Conservation (phyloP, 2,113 vertebrate species). For the Vidua chalybeata region DNA sequence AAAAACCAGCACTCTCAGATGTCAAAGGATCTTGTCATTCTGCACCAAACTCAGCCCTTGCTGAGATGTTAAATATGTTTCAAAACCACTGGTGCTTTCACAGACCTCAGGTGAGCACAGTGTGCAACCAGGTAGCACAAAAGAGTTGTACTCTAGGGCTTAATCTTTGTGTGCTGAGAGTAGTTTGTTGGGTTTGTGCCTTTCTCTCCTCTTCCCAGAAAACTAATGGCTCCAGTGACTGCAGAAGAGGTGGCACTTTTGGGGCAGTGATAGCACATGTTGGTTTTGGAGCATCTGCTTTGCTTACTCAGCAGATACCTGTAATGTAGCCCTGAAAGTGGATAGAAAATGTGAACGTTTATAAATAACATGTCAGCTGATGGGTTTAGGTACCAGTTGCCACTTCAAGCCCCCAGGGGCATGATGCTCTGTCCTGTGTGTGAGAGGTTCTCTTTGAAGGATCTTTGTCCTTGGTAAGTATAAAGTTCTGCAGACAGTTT, state of each 20-base stretch:
- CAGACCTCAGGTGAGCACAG: neutral
- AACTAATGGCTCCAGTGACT: neutral
- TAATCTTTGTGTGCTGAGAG: neutral
- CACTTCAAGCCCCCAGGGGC: neutral
- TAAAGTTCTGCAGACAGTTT: neutral
- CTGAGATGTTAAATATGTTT: slow-evolving; percentile 28
- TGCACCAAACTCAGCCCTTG: neutral
- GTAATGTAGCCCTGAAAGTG: neutral
- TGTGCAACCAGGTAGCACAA: neutral
- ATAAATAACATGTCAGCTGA: fast-evolving
- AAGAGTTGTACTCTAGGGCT: neutral
- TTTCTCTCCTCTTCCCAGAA: neutral
- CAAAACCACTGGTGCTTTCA: neutral
- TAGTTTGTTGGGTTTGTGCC: neutral
- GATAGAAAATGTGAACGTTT: neutral
- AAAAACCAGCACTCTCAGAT: neutral
- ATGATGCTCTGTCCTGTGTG: neutral
- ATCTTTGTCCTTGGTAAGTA: neutral
- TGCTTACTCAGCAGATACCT: neutral
- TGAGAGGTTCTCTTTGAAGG: neutral
- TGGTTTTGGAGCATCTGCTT: slow-evolving; percentile 24
- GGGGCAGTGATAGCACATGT: neutral
- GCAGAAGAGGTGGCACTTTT: neutral
- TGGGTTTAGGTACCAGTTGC: neutral
- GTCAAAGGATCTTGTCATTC: slow-evolving; percentile 35